Conservation (phyloP, 2,797 vertebrate genomes). For the Eulemur albifrons region DNA sequence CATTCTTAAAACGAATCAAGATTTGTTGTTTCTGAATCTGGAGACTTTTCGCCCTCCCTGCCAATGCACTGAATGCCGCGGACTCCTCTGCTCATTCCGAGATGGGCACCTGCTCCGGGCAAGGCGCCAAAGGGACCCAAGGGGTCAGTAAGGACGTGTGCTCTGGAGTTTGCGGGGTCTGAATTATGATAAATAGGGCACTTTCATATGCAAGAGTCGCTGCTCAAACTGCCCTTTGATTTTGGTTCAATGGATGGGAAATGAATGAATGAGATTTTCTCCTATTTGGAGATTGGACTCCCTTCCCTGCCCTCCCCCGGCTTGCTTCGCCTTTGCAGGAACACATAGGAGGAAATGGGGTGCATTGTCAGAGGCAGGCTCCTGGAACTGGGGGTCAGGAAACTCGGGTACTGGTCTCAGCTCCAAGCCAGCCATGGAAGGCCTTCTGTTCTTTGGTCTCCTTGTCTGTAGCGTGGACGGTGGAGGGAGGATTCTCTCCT, state of each 20-base stretch:
- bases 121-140: too few relatives aligned
- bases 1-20: too few relatives aligned
- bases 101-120: too few relatives aligned
- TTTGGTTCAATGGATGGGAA: background rate
- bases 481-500: background rate
- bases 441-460: background rate
- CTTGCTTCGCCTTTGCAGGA: background rate
- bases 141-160: too few relatives aligned
- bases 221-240: background rate
- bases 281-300: background rate
- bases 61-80: too few relatives aligned
- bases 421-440: background rate
- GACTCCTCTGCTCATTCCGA: too few relatives aligned
- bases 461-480: fast-evolving
- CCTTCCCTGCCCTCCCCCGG: too few relatives aligned
- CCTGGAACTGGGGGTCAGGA: background rate
- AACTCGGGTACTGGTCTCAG: background rate
- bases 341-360: background rate
- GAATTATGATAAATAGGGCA: background rate
- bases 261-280: background rate
- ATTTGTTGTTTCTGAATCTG: too few relatives aligned
- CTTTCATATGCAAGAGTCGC: too few relatives aligned
- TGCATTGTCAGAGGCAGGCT: background rate
- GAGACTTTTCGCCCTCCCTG: too few relatives aligned
- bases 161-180: background rate